Evolutionary conservation across 2,888 invertebrate genomes (phyloP), one percentile per base, ranked within the genome.

Genomic region (Dasysyrphus albostriatus): DNA sequence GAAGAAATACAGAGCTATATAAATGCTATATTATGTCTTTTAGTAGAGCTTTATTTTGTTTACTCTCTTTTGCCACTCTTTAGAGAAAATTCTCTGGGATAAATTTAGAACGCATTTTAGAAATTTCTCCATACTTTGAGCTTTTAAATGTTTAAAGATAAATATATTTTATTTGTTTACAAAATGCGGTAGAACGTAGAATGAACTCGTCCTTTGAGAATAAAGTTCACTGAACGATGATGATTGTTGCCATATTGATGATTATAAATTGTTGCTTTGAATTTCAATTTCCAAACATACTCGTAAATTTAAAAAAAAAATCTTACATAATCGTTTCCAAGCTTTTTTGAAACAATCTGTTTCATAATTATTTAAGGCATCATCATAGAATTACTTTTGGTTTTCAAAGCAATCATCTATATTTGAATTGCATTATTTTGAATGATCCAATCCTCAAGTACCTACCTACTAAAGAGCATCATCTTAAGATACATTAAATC

Each of bases 131-230:
- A 0, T 34, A 19, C 0, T 37, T n/a, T 24, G 12, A 14, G 39
- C 24, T 39, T 39, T 61, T 61, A 4, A 39, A 39, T 37, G 0
- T 7, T 32, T 6, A 9, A 34, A 19, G 9, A 14, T 19, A 59
- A 16, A 19, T 19, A 4, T 16, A 34, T 34, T 34, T 44, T 16
- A 9, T 29, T 44, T 24, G 1, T 8, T 9, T 29, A 37, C 1
- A 24, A 42, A 39, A 39, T 39, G 24, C 61, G 39, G 42, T 42
- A 14, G 7, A 47, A 44, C 32, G 42, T 42, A 14, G 7, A 47
- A 44, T 47, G 10, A 65, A 34, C 6, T 2, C 16, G 65, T 65
- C 44, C 29, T 44, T 47, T 47, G 9, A 65, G 9, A 65, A 47
- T 29, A 5, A 47, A 44, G 32, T 54, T 32, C 54, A 54, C 8